A percentile compares a stretch with the other conserved stretches of the same genome.
Conservation (phyloP, 2,888 invertebrate genomes). For the Myathropa florea region DNA sequence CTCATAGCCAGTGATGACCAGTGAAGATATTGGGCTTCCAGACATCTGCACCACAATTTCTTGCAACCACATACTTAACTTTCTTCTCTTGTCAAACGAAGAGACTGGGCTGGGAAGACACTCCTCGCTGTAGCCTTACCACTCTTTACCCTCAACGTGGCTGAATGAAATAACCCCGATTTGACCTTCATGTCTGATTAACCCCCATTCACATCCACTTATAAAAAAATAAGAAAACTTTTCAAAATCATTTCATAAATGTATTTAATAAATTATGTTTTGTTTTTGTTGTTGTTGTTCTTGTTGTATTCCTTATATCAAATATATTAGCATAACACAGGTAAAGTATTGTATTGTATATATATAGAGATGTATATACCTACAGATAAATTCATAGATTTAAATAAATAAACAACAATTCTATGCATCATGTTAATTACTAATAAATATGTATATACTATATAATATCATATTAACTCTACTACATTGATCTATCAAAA, state of each 20-base stretch:
- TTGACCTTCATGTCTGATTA: too few species aligned
- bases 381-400: slow-evolving; percentile 58
- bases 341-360: slow-evolving; percentile 52
- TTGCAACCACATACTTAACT: too few species aligned
- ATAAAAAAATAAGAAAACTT: not conserved
- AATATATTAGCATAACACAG: slow-evolving; percentile 70
- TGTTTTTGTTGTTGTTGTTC: slow-evolving; percentile 20
- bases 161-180: too few species aligned
- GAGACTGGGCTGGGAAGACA: too few species aligned
- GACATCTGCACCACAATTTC: too few species aligned
- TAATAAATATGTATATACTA: slow-evolving; percentile 49
- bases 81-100: too few species aligned
- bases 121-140: too few species aligned
- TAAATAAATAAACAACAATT: slow-evolving; percentile 68
- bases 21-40: too few species aligned
- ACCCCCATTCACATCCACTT: not conserved
- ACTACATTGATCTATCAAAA: slow-evolving; percentile 67
- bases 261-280: slow-evolving; percentile 56
- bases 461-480: slow-evolving; percentile 50
- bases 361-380: slow-evolving; percentile 25
- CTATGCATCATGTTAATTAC: slow-evolving; percentile 35
- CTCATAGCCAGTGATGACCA: too few species aligned
- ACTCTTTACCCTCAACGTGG: too few species aligned
- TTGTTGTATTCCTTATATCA: slow-evolving; percentile 54
- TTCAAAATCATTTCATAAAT: slow-evolving; percentile 17